A percentile compares a stretch with the other conserved stretches of the same genome.
These are phyloP conservation scores for Acipenser transmontanus DNA, from an alignment of 2,797 vertebrate genomes.

Conservation along the genomic window DNA sequence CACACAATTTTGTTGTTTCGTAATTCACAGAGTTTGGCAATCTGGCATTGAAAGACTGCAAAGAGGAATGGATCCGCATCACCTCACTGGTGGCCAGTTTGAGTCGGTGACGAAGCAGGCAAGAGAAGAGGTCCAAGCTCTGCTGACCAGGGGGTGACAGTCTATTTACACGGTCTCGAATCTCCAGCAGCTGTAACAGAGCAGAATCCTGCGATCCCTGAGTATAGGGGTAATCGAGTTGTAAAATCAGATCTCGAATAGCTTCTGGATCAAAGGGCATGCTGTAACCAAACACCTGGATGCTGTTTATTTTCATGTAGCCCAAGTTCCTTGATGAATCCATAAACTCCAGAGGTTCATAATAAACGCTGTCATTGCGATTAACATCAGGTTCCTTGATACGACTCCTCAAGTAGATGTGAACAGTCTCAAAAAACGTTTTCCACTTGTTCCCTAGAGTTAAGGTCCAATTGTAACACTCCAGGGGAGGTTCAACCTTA, in stretches of 20 bases:
- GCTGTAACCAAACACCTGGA: slow-evolving; percentile 96
- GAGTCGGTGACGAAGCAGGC: slow-evolving; percentile 87
- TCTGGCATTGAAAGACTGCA: slow-evolving; percentile 85
- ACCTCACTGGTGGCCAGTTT: slow-evolving; percentile 90
- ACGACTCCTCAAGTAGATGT: slow-evolving; percentile 89
- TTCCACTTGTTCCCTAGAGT: slow-evolving; percentile 96
- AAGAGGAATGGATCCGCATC: slow-evolving; percentile 83
- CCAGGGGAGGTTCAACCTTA: slow-evolving; percentile 86
- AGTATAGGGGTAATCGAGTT: slow-evolving; percentile 93
- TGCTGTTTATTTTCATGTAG: slow-evolving; percentile 97
- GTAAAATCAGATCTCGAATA: slow-evolving; percentile 89
- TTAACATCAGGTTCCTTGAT: slow-evolving; percentile 72
- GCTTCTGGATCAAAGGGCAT: slow-evolving; percentile 97
- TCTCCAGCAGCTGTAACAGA: slow-evolving; percentile 86
- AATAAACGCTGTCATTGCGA: slow-evolving; percentile 80
- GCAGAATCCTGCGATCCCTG: slow-evolving; percentile 93
- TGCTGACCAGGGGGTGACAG: slow-evolving; percentile 85
- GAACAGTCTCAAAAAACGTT: slow-evolving; percentile 94
- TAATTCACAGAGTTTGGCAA: slow-evolving; percentile 90
- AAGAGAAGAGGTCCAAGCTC: slow-evolving; percentile 86
- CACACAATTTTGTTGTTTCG: slow-evolving; percentile 94
- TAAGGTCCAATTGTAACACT: slow-evolving; percentile 94
- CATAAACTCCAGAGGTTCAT: slow-evolving; percentile 82
- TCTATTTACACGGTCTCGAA: slow-evolving; percentile 88
- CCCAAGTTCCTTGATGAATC: slow-evolving; percentile 87